Evolutionary conservation across 2,113 vertebrate genomes (phyloP).

Genomic region (Panthera uncia): DNA sequence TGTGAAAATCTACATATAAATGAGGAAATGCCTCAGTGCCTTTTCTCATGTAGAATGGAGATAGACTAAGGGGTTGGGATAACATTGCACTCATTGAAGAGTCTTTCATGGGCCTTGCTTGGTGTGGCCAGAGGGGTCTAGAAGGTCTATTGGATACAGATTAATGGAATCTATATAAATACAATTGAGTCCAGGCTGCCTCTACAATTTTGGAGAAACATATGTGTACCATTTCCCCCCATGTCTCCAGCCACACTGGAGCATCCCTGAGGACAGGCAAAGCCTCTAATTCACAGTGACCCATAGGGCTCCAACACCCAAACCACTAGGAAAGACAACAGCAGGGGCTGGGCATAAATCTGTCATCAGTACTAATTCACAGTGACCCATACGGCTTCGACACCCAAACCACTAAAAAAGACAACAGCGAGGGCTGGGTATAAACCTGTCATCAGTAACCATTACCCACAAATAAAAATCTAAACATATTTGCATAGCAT

Average conservation of each 20-base stretch:
- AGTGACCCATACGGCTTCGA: not conserved
- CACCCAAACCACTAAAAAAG: no score
- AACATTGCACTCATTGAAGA: not conserved
- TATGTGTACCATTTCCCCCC: no score
- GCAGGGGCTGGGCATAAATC: no score
- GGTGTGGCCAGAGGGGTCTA: not conserved
- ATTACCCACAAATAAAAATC: not conserved
- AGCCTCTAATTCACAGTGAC: not conserved
- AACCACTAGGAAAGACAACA: no score
- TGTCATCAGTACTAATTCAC: not conserved
- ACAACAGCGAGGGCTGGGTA: no score
- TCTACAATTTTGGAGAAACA: not conserved
- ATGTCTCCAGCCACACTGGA: not conserved
- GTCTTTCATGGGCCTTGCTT: not conserved
- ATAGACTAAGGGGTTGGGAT: not conserved
- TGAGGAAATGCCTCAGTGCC: not conserved
- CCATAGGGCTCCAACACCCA: no score
- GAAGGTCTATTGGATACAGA: no score
- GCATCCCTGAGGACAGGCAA: rapidly evolving
- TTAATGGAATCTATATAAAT: not conserved
- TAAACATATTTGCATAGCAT: not conserved
- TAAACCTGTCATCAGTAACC: not conserved
- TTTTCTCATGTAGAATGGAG: not conserved
- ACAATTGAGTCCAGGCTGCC: not conserved
- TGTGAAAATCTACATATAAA: not conserved